Evolutionary conservation across 2,888 invertebrate genomes (phyloP), one percentile per base, ranked within the genome.

Genomic region (Psococerastis gibbosa): DNA sequence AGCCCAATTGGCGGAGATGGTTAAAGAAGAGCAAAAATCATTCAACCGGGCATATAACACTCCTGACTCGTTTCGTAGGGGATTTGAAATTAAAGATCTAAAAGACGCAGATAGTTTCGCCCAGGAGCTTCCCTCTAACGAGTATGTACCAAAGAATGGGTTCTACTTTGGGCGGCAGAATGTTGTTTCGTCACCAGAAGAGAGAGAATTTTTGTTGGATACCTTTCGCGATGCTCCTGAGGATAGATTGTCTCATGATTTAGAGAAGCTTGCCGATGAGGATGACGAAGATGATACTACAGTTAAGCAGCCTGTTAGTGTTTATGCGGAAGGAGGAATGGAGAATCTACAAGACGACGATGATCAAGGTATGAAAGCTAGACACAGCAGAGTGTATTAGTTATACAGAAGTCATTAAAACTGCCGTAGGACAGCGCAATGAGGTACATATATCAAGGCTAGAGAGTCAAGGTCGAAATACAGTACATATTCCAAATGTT

Each of bases 281-380:
- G 38, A 15, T 9, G 38, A 20, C 6, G 17, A 20, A 18, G 27
- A 27, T 6, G 27, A 6, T 27, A 6, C 6, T 9, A 9, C 27
- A 27, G 27, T 9, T 27, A 11, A n/a, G n/a, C n/a, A n/a, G n/a
- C n/a, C n/a, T n/a, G n/a, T 11, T 9, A 6, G 27, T 11, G 27
- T 27, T 27, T 75, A 70, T 55, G 71, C 74, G 0, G 75, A 75
- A 58, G 74, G 75, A 2, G 75, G 75, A 2, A 58, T 70, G 20
- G 66, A 73, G 18, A 66, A 65, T 50, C 60, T 68, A 46, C 66
- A 64, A 46, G 49, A 43, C 34, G 42, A 48, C 18, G 43, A 46
- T 11, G 35, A 11, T 27, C n/a, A n/a, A n/a, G n/a, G n/a, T n/a
- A n/a, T n/a, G n/a, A n/a, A n/a, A n/a, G n/a, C n/a, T n/a, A n/a